These are phyloP conservation scores for Etheostoma cragini DNA, from an alignment of 2,113 vertebrate genomes.

Conservation along the genomic window DNA sequence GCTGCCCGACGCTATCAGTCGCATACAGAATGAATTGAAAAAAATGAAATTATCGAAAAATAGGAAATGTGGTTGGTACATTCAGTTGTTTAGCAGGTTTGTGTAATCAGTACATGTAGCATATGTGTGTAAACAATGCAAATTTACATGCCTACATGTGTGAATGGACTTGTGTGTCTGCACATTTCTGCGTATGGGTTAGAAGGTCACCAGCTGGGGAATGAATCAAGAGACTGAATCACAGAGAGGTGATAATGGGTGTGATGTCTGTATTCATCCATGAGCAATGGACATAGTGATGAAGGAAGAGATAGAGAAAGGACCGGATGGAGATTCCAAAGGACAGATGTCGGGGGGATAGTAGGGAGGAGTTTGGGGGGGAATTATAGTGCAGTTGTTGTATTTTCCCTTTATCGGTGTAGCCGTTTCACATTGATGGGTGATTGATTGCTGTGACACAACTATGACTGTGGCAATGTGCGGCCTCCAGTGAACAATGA, in stretches of 20 bases:
- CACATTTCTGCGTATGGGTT: constrained; percentile 14
- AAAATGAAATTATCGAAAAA: not conserved
- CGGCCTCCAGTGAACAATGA: constrained; percentile 65
- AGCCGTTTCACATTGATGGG: constrained; percentile 58
- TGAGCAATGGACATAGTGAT: not conserved
- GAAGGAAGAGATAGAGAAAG: not conserved
- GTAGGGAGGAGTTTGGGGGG: constrained; percentile 22
- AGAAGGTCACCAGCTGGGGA: constrained; percentile 38
- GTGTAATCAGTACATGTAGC: too few species aligned
- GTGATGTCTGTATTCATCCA: constrained; percentile 36
- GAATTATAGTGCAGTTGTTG: constrained; percentile 16
- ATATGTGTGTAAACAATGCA: not conserved
- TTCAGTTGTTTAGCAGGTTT: not conserved
- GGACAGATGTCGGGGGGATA: constrained; percentile 24
- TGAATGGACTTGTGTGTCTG: not conserved
- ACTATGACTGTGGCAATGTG: constrained; percentile 67
- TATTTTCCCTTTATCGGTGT: constrained; percentile 47
- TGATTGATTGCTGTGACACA: constrained; percentile 78
- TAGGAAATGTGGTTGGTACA: not conserved
- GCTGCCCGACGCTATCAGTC: not conserved
- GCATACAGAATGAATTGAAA: not conserved
- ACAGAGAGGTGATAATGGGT: constrained; percentile 47
- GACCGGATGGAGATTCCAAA: constrained; percentile 3
- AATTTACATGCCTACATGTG: not conserved
- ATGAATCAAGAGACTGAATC: constrained; percentile 48